A percentile compares a stretch with the other conserved stretches of the same genome.
Evolutionary conservation across 2,888 invertebrate species (phyloP).

Genomic region (Campoplex nolae): DNA sequence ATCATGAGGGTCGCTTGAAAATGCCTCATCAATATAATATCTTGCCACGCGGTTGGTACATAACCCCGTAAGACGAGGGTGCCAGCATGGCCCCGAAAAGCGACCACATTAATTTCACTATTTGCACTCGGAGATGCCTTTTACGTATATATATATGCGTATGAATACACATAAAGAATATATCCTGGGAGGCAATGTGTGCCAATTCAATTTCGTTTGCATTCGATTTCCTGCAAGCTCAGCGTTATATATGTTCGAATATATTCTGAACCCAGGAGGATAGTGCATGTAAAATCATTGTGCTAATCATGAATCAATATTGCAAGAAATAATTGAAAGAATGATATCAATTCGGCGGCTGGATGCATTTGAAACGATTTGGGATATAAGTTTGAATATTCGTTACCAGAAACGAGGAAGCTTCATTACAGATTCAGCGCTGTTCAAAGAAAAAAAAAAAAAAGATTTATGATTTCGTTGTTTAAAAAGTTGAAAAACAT

Average conservation of each 20-base stretch:
- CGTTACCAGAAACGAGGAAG: background rate
- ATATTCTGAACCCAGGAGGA: background rate
- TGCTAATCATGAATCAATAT: constrained; percentile 2
- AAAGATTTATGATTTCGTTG: background rate
- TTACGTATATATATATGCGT: constrained; percentile 4
- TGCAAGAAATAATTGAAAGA: background rate
- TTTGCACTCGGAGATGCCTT: constrained; percentile 40
- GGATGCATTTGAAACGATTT: background rate
- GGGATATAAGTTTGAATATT: background rate
- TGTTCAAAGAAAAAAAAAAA: background rate
- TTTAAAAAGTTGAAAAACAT: background rate
- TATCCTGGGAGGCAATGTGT: background rate
- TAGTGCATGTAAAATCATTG: background rate
- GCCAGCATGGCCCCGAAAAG: constrained; percentile 31
- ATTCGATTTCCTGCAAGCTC: constrained; percentile 55
- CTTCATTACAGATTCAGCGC: background rate
- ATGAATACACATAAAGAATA: background rate
- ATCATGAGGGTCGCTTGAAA: constrained; percentile 24
- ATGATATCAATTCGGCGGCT: background rate
- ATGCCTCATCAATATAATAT: constrained; percentile 30
- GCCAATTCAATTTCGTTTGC: constrained; percentile 60
- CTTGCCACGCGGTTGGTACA: background rate
- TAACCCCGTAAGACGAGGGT: constrained; percentile 45
- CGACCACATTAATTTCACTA: constrained; percentile 62
- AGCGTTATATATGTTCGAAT: constrained; percentile 1